phyloP scores from a whole-genome alignment of 2,797 vertebrate genomes.

The Valencia hispanica region DNA sequence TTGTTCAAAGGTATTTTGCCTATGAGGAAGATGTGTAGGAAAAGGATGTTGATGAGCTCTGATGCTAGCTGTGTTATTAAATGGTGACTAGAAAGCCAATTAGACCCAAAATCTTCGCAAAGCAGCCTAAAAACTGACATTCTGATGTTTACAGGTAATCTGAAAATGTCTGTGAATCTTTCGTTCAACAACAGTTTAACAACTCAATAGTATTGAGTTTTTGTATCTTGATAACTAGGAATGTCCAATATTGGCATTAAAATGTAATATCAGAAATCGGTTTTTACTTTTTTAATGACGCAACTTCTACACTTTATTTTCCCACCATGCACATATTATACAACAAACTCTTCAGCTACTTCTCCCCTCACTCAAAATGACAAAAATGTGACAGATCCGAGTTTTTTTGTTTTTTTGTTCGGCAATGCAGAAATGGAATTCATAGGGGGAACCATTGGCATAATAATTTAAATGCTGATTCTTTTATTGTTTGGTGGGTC shows the following conservation, averaged over 20 bases:
- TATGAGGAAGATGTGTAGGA: neutral
- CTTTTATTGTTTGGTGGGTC: slow-evolving; percentile 33
- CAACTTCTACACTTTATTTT: too few relatives aligned
- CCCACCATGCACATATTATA: too few relatives aligned
- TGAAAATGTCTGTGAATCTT: neutral
- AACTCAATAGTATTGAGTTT: too few relatives aligned
- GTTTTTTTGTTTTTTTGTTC: too few relatives aligned
- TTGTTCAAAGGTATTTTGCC: too few relatives aligned
- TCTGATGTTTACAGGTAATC: neutral
- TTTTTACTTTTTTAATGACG: too few relatives aligned
- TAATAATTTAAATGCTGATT: slow-evolving; percentile 68
- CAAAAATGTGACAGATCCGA: too few relatives aligned
- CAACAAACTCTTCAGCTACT: too few relatives aligned
- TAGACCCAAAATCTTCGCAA: neutral
- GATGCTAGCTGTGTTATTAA: neutral
- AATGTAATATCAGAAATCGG: too few relatives aligned
- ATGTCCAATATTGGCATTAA: too few relatives aligned
- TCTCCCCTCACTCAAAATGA: too few relatives aligned
- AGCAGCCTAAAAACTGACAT: neutral
- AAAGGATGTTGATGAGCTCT: neutral
- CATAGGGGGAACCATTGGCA: slow-evolving; percentile 55
- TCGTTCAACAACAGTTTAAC: neutral
- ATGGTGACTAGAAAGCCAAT: neutral
- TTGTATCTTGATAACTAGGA: too few relatives aligned
- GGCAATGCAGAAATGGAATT: slow-evolving; percentile 61